Percentiles rank a stretch among this genome's conserved stretches.
phyloP scores from a whole-genome alignment of 2,113 vertebrate species.

The Xiphorhynchus elegans region DNA sequence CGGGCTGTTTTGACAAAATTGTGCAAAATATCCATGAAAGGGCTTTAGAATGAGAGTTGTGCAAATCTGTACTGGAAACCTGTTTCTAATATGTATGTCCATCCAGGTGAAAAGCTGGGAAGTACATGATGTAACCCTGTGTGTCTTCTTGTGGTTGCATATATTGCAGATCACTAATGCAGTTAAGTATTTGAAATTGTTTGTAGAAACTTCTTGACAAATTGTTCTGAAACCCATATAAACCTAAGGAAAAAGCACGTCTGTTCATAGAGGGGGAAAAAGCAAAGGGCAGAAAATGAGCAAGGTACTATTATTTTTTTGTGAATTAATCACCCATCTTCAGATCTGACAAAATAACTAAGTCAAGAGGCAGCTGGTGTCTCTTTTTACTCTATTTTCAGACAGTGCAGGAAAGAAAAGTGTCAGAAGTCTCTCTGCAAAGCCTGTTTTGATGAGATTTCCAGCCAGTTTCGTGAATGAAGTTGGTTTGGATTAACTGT shows the following conservation, averaged over 20 bases:
- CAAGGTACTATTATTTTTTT: not conserved
- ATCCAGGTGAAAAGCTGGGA: not conserved
- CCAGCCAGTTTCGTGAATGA: constrained; percentile 41
- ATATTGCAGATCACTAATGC: not conserved
- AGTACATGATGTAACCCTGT: rapidly evolving
- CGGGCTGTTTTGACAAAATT: not conserved
- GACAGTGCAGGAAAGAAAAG: not conserved
- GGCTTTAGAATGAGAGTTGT: not conserved
- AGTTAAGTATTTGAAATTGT: not conserved
- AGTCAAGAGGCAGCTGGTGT: not conserved
- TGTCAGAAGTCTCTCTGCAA: constrained; percentile 34
- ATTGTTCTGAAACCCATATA: not conserved
- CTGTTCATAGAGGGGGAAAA: not conserved
- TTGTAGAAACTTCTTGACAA: not conserved
- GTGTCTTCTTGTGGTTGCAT: not conserved
- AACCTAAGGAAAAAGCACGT: not conserved
- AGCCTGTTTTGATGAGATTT: constrained; percentile 31
- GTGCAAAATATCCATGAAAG: not conserved
- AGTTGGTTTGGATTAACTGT: constrained; percentile 21
- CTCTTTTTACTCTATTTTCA: constrained; percentile 19
- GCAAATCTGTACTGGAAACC: not conserved
- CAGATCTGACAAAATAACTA: not conserved
- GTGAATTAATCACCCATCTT: not conserved
- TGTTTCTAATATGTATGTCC: not conserved
- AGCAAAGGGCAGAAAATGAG: not conserved